These are phyloP conservation scores for Mystacides longicornis DNA, from an alignment of 2,888 invertebrate genomes.

Conservation along the genomic window DNA sequence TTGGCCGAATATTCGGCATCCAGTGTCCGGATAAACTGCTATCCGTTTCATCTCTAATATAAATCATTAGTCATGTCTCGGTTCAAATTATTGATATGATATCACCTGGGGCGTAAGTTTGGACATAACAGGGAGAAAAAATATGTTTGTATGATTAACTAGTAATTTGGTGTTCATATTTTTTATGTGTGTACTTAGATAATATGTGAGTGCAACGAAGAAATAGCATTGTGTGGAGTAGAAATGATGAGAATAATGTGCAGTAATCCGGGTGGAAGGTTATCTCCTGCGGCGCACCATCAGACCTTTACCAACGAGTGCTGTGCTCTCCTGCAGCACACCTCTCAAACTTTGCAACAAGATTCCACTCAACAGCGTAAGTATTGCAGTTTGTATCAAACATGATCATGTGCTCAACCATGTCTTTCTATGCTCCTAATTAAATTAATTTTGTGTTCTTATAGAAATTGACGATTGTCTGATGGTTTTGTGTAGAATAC, in stretches of 20 bases:
- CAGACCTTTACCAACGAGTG: conserved; percentile 89
- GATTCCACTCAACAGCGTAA: conserved; percentile 35
- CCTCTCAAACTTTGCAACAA: conserved; percentile 74
- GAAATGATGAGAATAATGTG: conserved; percentile 87
- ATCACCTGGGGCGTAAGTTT: no score
- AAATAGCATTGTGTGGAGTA: conserved; percentile 88
- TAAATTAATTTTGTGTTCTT: conserved; percentile 5
- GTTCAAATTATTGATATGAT: no score
- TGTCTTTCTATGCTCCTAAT: neutral
- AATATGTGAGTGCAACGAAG: conserved; percentile 84
- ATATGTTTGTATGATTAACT: conserved; percentile 3
- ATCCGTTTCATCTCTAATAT: no score
- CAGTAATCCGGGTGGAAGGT: conserved; percentile 83
- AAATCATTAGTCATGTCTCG: no score
- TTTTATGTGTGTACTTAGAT: no score
- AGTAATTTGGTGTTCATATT: no score
- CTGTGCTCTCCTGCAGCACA: conserved; percentile 78
- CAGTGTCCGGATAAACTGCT: no score
- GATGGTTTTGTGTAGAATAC: conserved; percentile 79
- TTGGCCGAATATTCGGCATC: no score
- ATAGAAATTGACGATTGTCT: conserved; percentile 42
- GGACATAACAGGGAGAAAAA: no score
- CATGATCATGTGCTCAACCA: neutral
- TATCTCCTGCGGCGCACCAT: conserved; percentile 80
- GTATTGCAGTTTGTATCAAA: no score